These are phyloP conservation scores for Margaritifera margaritifera DNA, from an alignment of 2,888 invertebrate species.

Conservation along the genomic window DNA sequence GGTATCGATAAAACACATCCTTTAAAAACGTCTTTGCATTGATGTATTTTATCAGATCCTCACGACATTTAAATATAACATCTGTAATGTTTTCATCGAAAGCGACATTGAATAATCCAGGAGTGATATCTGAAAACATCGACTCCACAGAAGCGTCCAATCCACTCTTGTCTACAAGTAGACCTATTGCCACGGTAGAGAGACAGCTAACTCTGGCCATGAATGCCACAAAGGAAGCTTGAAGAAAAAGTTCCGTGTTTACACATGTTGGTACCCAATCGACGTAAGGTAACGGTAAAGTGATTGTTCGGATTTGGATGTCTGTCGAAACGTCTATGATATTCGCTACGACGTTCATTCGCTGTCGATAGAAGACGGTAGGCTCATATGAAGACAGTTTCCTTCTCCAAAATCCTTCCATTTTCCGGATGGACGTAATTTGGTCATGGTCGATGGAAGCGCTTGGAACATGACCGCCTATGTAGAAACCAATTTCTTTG, in stretches of 20 bases:
- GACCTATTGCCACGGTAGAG: slow-evolving; percentile 40
- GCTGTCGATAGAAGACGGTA: slow-evolving; percentile 46
- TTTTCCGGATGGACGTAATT: slow-evolving; percentile 30
- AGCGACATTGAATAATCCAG: slow-evolving; percentile 39
- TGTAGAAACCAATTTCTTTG: slow-evolving; percentile 21
- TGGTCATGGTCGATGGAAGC: slow-evolving; percentile 9
- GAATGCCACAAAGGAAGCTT: slow-evolving; percentile 45
- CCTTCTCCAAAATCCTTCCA: slow-evolving; percentile 47
- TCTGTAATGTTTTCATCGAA: slow-evolving; percentile 15
- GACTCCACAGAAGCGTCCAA: slow-evolving; percentile 19
- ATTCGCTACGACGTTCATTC: slow-evolving; percentile 47
- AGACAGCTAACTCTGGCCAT: slow-evolving; percentile 47
- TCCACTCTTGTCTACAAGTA: slow-evolving; percentile 34
- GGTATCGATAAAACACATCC: slow-evolving; percentile 49
- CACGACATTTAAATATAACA: slow-evolving; percentile 21
- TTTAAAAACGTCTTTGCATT: slow-evolving; percentile 37
- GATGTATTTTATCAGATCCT: slow-evolving; percentile 20
- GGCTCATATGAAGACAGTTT: slow-evolving; percentile 45
- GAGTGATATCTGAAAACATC: slow-evolving; percentile 42
- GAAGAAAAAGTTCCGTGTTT: slow-evolving; percentile 14
- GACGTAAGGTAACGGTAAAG: slow-evolving; percentile 11
- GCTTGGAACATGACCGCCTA: slow-evolving; percentile 13
- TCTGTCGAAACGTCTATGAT: slow-evolving; percentile 40
- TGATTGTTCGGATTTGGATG: slow-evolving; percentile 24
- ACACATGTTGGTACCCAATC: slow-evolving; percentile 1